A percentile compares a stretch with the other conserved stretches of the same genome.
Evolutionary conservation across 2,888 invertebrate species (phyloP).

Genomic region (Acleris laterana): DNA sequence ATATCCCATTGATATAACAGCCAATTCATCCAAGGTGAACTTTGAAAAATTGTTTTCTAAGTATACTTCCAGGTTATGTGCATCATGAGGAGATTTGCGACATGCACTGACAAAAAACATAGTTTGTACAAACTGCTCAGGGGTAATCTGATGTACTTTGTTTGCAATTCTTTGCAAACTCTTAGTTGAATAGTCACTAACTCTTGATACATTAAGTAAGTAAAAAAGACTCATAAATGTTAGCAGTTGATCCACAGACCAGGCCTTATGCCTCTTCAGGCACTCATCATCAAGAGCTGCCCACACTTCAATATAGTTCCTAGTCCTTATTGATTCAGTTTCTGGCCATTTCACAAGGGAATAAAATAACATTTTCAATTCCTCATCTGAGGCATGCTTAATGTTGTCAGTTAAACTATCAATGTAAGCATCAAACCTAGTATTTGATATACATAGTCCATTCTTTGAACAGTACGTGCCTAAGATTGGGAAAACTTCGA

Average conservation of each 20-base stretch:
- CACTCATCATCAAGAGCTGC: conserved; percentile 88
- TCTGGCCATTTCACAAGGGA: conserved; percentile 80
- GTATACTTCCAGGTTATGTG: conserved; percentile 87
- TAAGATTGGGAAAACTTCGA: conserved; percentile 61
- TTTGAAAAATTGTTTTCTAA: conserved; percentile 79
- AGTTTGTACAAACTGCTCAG: conserved; percentile 86
- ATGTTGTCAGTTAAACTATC: conserved; percentile 79
- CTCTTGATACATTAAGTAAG: conserved; percentile 79
- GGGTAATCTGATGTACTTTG: conserved; percentile 84
- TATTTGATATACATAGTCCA: conserved; percentile 63
- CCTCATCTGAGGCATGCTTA: conserved; percentile 80
- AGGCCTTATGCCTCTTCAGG: conserved; percentile 65
- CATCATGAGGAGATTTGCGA: conserved; percentile 82
- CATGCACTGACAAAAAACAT: conserved; percentile 87
- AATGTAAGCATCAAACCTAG: conserved; percentile 70
- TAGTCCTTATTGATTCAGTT: conserved; percentile 75
- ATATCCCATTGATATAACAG: conserved; percentile 89
- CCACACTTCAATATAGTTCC: conserved; percentile 87
- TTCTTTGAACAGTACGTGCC: conserved; percentile 62
- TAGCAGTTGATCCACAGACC: conserved; percentile 83
- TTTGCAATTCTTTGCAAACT: conserved; percentile 81
- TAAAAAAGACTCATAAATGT: conserved; percentile 87
- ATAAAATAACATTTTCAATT: conserved; percentile 82
- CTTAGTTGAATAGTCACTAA: conserved; percentile 82
- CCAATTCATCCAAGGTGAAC: conserved; percentile 87